phyloP scores from a whole-genome alignment of 2,888 invertebrate species.

The Harmothoe impar region DNA sequence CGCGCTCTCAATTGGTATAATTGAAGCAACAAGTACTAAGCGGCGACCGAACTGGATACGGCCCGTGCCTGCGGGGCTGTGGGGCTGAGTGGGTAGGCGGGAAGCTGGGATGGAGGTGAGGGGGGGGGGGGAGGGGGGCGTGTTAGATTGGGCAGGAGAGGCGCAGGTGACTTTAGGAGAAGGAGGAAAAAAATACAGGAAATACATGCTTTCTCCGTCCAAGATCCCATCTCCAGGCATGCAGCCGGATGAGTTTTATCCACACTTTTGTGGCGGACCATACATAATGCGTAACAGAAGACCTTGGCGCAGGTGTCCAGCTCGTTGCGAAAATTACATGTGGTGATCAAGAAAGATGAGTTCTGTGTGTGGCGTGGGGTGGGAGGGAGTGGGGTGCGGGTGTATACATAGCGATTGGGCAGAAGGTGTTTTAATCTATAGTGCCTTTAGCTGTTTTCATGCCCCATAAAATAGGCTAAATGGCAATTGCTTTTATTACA shows the following conservation, averaged over 20 bases:
- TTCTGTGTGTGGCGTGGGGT: too few species aligned
- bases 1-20: constrained; percentile 54
- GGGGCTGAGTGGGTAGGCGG: neutral
- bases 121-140: neutral
- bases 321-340: constrained; percentile 43
- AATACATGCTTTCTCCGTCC: neutral
- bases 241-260: neutral
- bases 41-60: constrained; percentile 23
- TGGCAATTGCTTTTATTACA: too few species aligned
- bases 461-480: neutral
- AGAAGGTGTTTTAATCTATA: neutral
- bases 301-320: constrained; percentile 27
- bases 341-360: neutral
- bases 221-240: constrained; percentile 13
- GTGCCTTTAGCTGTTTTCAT: neutral
- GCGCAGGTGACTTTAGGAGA: neutral
- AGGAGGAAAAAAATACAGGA: neutral
- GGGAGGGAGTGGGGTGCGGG: neutral
- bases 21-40: constrained; percentile 61
- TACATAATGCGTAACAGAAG: neutral
- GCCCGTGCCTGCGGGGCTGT: neutral
- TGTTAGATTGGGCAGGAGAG: neutral
- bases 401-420: neutral
- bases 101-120: neutral
- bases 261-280: constrained; percentile 37